Base-by-base conservation (phyloP, 2,113 vertebrate species). In the Microcebus lehilahytsara region DNA sequence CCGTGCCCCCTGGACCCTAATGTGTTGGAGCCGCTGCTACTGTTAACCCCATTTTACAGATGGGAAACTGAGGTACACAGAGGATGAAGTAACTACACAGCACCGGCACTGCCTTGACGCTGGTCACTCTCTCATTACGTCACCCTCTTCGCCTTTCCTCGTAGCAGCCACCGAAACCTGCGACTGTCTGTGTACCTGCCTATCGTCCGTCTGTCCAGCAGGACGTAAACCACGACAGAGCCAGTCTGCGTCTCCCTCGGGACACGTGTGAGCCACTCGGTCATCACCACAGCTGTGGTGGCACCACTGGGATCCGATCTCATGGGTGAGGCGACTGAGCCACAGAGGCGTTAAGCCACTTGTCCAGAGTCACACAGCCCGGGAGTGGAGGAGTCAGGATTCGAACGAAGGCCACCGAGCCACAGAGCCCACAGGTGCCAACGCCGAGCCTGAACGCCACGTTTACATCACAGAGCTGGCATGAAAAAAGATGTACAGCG, bases 1-100 rank as follows among this genome's bases (percentile, higher is more conserved):
- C 17, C 0, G 0, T 1, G 20, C 62, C 13, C 66, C 32, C 6
- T 0, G 67, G 1, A 19, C 1, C 0, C 8, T 4, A 32, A 81
- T 56, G 37, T n/a, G 17, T 78, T 34, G 46, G 30, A 56, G 49
- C 46, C 66, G 12, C 66, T 22, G 22, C 6, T 22, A 49, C 11
- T 3, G 37, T 13, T 3, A 42, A 6, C 34, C 32, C 34, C 74
- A 40, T 5, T 5, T 16, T 22, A 88, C 23, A 89, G 89, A 60
- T 27, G 22, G 56, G 58, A 84, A 37, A 40, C 49, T 4, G 67
- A 92, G 85, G 53, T 64, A 58, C 4, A 22, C 25, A 32, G 40
- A 32, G 40, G 34, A 3, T 7, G 22, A 11, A 67, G 12, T 8
- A 11, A 42, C 51, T 53, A 9, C 3, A 16, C 2, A 69, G 25